Evolutionary conservation across 2,113 vertebrate species (phyloP), one percentile per base, ranked within the genome.

Genomic region (Sapayoa aenigma): DNA sequence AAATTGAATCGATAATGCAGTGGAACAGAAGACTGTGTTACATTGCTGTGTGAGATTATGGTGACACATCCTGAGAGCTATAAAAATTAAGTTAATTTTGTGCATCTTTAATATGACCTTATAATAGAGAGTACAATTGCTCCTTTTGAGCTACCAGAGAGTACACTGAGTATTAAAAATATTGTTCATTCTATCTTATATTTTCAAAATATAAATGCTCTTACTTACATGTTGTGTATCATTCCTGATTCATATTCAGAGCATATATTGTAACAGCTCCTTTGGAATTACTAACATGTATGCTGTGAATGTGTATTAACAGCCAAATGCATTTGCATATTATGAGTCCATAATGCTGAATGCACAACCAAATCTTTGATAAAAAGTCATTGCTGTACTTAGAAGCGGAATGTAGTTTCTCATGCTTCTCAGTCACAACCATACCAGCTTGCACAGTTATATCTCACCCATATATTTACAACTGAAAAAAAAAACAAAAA

Each of bases 261-360:
- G n/a, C 47, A 65, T 93, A 95, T 89, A 82, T 93, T 95, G 69
- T 73, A 96, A 96, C 78, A 93, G 67, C 84, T 97, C 75, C 96
- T 93, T 96, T 94, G 97, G 90, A 97, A 93, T 62, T 77, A 93
- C 96, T 97, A 97, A 86, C 85, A 79, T 53, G 65, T 97, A 95
- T 92, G 86, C 89, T 92, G 49, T 86, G 88, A 97, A 94, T 95
- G 78, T 69, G 79, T 96, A 95, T 97, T 97, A 98, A 95, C 73
- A 91, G 86, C 79, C 90, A 89, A 97, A 97, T 94, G 55, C 3
- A 95, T 97, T 97, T 98, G 93, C 88, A 96, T 97, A 89, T 95
- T 93, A 89, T 79, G 71, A 96, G 82, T 91, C 87, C 55, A 42
- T 95, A 90, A 95, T 92, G 84, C 75, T 84, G 79, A 97, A 97